Conservation (phyloP, 2,113 vertebrate genomes). For the Chaetorhynchus papuensis region DNA sequence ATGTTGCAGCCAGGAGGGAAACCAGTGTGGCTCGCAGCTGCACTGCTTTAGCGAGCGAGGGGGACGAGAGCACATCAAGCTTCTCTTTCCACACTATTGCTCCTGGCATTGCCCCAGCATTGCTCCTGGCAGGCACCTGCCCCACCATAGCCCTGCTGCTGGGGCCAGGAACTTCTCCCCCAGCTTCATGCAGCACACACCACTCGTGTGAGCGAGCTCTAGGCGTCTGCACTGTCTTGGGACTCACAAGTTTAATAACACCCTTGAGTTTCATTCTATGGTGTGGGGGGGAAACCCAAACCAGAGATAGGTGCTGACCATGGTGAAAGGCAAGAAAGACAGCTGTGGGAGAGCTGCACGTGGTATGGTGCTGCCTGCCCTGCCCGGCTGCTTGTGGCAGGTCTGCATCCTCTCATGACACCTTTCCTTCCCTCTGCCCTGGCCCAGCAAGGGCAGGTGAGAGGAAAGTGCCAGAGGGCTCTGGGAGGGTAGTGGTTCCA, state of each 20-base stretch:
- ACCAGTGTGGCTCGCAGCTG: not conserved
- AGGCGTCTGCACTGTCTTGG: accelerated
- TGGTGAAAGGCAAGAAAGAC: not conserved
- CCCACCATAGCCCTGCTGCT: accelerated
- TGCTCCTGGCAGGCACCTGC: too few species aligned
- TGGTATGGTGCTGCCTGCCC: accelerated
- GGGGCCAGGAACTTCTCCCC: accelerated
- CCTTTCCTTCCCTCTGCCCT: not conserved
- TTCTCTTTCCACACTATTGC: accelerated
- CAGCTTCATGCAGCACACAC: accelerated
- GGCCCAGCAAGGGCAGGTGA: accelerated
- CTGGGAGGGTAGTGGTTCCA: not conserved
- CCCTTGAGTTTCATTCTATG: accelerated
- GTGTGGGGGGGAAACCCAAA: accelerated
- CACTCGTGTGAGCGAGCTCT: accelerated
- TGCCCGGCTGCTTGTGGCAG: not conserved
- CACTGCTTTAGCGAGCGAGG: accelerated
- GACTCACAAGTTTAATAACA: accelerated
- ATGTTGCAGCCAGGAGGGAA: not conserved
- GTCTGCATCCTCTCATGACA: accelerated
- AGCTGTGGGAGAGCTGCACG: accelerated
- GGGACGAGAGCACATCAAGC: accelerated
- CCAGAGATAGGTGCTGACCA: too few species aligned
- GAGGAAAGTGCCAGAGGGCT: not conserved
- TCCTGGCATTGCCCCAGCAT: not conserved